Conservation (phyloP, 2,888 invertebrate species). For the Tortricodes alternella region DNA sequence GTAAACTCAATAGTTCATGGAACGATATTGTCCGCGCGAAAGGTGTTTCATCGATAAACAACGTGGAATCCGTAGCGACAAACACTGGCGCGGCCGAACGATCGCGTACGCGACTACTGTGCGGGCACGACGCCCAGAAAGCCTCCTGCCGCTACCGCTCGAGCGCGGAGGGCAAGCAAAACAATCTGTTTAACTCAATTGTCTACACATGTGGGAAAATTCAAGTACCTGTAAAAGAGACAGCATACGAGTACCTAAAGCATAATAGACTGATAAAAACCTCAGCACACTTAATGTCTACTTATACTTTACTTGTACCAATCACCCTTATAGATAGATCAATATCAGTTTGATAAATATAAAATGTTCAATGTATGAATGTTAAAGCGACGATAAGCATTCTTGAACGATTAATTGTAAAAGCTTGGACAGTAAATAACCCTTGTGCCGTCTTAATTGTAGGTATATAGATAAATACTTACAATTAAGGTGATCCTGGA, state of each 20-base stretch:
- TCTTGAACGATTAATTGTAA: not conserved
- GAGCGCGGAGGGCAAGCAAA: slow-evolving; percentile 59
- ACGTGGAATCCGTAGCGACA: slow-evolving; percentile 42
- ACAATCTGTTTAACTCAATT: slow-evolving; percentile 64
- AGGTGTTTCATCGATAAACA: slow-evolving; percentile 51
- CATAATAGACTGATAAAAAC: slow-evolving; percentile 36
- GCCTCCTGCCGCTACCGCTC: slow-evolving; percentile 40
- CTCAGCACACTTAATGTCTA: not conserved
- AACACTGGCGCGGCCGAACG: slow-evolving; percentile 61
- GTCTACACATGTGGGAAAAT: slow-evolving; percentile 72
- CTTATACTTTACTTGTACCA: not conserved
- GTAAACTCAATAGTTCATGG: slow-evolving; percentile 40
- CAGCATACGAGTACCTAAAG: slow-evolving; percentile 49
- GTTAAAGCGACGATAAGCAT: not conserved
- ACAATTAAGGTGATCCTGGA: no score
- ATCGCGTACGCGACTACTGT: slow-evolving; percentile 59
- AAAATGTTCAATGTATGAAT: not conserved
- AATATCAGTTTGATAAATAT: not conserved
- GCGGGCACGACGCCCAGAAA: slow-evolving; percentile 49
- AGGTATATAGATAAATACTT: no score
- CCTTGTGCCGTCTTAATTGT: no score
- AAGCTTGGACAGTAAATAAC: no score
- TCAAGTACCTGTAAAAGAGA: slow-evolving; percentile 56
- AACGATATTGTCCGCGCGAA: slow-evolving; percentile 35
- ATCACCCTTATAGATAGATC: slow-evolving; percentile 6